These are phyloP conservation scores for Yponomeuta sedellus DNA, from an alignment of 2,888 invertebrate genomes.

Conservation along the genomic window DNA sequence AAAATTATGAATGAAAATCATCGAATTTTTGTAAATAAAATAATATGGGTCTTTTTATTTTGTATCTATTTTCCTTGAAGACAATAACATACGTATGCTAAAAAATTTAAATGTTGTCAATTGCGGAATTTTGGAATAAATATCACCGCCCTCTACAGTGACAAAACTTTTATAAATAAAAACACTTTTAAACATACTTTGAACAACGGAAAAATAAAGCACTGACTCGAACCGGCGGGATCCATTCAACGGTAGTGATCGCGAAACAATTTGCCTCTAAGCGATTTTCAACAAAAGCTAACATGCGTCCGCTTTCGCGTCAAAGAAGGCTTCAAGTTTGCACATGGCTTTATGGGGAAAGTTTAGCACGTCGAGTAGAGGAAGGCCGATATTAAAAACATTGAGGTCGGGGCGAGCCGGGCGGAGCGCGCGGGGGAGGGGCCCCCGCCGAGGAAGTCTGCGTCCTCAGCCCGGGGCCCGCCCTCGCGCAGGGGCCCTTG, in stretches of 20 bases:
- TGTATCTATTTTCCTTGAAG: too few species aligned
- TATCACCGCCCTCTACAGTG: too few species aligned
- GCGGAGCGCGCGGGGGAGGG: slow-evolving; percentile 36
- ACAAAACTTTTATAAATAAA: neutral
- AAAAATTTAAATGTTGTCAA: too few species aligned
- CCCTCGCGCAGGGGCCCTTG: slow-evolving; percentile 81
- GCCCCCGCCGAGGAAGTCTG: slow-evolving; percentile 57
- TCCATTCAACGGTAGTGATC: slow-evolving; percentile 9
- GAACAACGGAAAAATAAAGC: neutral
- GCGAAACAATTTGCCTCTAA: slow-evolving; percentile 15
- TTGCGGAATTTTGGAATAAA: too few species aligned
- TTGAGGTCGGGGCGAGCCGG: slow-evolving; percentile 37
- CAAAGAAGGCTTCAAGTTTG: slow-evolving; percentile 36
- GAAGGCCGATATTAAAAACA: slow-evolving; percentile 58
- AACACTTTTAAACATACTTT: neutral
- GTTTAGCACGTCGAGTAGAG: slow-evolving; percentile 56
- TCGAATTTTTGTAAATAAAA: too few species aligned
- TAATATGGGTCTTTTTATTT: too few species aligned
- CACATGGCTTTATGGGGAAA: slow-evolving; percentile 46
- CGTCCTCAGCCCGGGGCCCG: slow-evolving; percentile 65
- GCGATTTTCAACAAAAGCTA: slow-evolving; percentile 15
- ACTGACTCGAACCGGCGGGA: neutral
- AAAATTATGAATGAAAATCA: too few species aligned
- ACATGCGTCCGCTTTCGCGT: slow-evolving; percentile 11
- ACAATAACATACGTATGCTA: too few species aligned